Evolutionary conservation across 2,888 invertebrate genomes (phyloP).

Genomic region (Drosophila demipolita): DNA sequence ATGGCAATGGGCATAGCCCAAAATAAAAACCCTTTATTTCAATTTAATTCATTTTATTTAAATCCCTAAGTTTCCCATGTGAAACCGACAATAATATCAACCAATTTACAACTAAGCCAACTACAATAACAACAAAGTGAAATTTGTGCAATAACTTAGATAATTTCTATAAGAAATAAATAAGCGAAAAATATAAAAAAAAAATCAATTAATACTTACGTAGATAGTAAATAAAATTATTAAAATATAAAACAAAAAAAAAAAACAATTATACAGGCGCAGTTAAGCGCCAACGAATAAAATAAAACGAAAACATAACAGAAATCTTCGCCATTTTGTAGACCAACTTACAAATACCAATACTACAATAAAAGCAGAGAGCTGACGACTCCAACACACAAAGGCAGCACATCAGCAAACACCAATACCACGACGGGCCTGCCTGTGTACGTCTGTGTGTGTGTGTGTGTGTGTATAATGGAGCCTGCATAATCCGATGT

Average conservation of each 20-base stretch:
- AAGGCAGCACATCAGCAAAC: slow-evolving; percentile 7
- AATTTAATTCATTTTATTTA: slow-evolving; percentile 53
- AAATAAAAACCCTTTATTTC: slow-evolving; percentile 56
- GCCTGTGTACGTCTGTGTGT: neutral
- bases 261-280: slow-evolving; percentile 34
- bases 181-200: slow-evolving; percentile 45
- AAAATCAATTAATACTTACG: slow-evolving; percentile 39
- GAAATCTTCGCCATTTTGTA: slow-evolving; percentile 38
- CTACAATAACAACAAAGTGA: slow-evolving; percentile 32
- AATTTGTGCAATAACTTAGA: slow-evolving; percentile 68
- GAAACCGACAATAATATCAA: slow-evolving; percentile 9
- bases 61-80: slow-evolving; percentile 4
- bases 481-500: slow-evolving; percentile 32
- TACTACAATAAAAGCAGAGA: slow-evolving; percentile 14
- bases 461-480: slow-evolving; percentile 11
- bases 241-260: slow-evolving; percentile 17
- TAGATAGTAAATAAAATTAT: slow-evolving; percentile 43
- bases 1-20: slow-evolving; percentile 69
- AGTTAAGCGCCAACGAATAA: neutral
- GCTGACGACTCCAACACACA: slow-evolving; percentile 17
- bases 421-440: slow-evolving; percentile 21
- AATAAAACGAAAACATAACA: slow-evolving; percentile 9
- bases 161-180: slow-evolving; percentile 64
- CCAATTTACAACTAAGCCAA: slow-evolving; percentile 1
- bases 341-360: slow-evolving; percentile 33